A percentile compares a stretch with the other conserved stretches of the same genome.
Conservation (phyloP, 2,888 invertebrate species). For the Eupithecia pulchellata region DNA sequence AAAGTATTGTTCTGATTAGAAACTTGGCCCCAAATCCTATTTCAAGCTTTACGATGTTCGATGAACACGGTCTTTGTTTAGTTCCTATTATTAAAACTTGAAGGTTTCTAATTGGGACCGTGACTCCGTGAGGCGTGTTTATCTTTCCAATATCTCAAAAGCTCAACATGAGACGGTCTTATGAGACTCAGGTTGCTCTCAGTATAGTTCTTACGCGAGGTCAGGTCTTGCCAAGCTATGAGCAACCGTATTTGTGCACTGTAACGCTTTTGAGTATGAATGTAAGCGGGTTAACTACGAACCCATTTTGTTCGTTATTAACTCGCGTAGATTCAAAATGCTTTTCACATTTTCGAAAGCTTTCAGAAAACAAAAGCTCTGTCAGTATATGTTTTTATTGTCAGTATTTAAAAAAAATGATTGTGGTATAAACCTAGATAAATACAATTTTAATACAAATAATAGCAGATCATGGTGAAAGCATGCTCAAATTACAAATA, state of each 20-base stretch:
- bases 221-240: neutral
- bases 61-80: constrained; percentile 5
- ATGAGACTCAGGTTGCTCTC: constrained; percentile 14
- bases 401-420: no score
- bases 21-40: neutral
- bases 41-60: neutral
- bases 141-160: constrained; percentile 32
- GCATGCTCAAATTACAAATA: no score
- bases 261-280: no score
- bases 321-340: no score
- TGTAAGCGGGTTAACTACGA: no score
- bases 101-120: neutral
- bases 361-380: neutral
- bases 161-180: neutral
- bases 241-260: neutral
- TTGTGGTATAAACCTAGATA: no score
- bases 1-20: constrained; percentile 1
- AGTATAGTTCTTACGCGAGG: neutral
- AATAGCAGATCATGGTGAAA: no score
- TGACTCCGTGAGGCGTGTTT: neutral
- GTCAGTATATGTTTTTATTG: no score
- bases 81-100: constrained; percentile 2
- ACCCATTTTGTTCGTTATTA: no score
- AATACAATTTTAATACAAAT: no score
- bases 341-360: no score